These are phyloP conservation scores for Ptiloglossa arizonensis DNA, from an alignment of 1,140 invertebrate genomes.

Conservation along the genomic window DNA sequence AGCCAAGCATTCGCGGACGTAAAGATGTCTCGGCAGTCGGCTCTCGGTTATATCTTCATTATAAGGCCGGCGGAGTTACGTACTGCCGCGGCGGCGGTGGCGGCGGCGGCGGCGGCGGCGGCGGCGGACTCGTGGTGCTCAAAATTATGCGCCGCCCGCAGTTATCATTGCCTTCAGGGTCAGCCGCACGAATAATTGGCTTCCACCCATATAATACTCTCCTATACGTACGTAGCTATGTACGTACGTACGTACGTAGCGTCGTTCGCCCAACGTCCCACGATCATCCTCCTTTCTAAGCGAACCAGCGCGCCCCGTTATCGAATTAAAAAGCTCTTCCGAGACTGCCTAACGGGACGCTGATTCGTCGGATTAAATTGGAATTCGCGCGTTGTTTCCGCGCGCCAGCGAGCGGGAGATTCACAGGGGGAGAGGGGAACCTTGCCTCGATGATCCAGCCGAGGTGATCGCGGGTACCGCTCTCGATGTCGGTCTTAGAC, in stretches of 20 bases:
- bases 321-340: constrained; percentile 19
- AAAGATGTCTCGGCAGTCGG: constrained; percentile 79
- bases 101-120: too few species aligned
- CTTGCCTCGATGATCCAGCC: not conserved
- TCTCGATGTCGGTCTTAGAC: not conserved
- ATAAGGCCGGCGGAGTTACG: constrained; percentile 77
- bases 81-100: constrained; percentile 66
- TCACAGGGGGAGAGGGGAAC: not conserved
- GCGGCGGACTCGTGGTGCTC: constrained; percentile 52
- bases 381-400: constrained; percentile 20
- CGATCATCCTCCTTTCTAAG: constrained; percentile 10
- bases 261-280: constrained; percentile 16
- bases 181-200: constrained; percentile 76
- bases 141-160: constrained; percentile 77
- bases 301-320: constrained; percentile 9
- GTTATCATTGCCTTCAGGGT: constrained; percentile 77
- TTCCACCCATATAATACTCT: constrained; percentile 72
- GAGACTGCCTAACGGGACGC: constrained; percentile 4
- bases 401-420: not conserved
- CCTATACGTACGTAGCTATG: constrained; percentile 21
- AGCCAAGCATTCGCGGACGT: constrained; percentile 74
- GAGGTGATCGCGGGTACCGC: not conserved
- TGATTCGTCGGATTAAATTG: constrained; percentile 25
- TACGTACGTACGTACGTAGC: too few species aligned
- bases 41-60: constrained; percentile 81